phyloP scores from a whole-genome alignment of 2,888 invertebrate genomes.

The Noctuana brunneofusca region DNA sequence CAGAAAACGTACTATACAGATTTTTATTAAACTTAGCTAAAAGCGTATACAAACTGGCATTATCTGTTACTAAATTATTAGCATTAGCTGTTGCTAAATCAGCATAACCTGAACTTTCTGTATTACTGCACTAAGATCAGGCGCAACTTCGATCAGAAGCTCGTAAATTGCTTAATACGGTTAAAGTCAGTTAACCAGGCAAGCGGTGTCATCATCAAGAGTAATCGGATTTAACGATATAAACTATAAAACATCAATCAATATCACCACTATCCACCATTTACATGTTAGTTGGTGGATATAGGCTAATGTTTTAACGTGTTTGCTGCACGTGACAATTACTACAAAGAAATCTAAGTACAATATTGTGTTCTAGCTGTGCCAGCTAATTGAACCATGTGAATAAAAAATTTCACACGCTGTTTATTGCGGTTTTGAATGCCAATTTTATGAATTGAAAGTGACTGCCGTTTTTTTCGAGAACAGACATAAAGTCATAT shows the following conservation, averaged over 20 bases:
- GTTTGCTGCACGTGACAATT: neutral
- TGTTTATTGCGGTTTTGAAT: neutral
- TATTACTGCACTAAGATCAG: neutral
- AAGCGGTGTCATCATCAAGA: constrained; percentile 23
- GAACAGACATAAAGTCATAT: neutral
- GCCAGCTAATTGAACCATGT: neutral
- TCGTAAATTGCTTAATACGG: constrained; percentile 24
- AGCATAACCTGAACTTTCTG: too few species aligned
- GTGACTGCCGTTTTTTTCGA: neutral
- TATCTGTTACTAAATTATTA: too few species aligned
- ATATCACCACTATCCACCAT: constrained; percentile 14
- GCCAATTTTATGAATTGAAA: neutral
- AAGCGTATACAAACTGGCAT: too few species aligned
- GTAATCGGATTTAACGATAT: constrained; percentile 26
- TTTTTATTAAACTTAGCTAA: too few species aligned
- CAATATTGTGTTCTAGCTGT: constrained; percentile 16
- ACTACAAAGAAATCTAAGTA: neutral
- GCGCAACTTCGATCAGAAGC: constrained; percentile 22
- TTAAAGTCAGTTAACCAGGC: constrained; percentile 9
- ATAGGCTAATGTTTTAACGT: constrained; percentile 15
- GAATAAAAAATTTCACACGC: neutral
- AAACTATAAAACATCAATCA: constrained; percentile 23
- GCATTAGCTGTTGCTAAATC: too few species aligned
- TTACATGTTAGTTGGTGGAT: constrained; percentile 8
- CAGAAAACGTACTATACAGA: too few species aligned